Evolutionary conservation across 92 coral and sea anemone species (phyloP), one percentile per base, ranked within the genome.

Genomic region (Actinostola sp.): DNA sequence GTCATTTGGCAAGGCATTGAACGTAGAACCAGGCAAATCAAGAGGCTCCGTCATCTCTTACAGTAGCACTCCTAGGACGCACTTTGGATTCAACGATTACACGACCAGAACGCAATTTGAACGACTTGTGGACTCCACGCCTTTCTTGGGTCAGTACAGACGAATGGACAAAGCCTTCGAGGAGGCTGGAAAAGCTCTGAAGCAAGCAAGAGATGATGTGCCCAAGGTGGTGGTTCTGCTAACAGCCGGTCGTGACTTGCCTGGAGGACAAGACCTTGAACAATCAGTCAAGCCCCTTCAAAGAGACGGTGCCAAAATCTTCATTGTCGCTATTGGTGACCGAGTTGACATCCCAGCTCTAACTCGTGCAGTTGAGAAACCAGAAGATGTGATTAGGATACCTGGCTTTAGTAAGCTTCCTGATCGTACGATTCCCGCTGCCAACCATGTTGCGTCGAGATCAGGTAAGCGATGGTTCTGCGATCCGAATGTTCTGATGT

Each of bases 11-110:
- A 66, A 66, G 16, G 52, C 80, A 39, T 75, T 92, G 26, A 85
- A 87, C 53, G 72, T 92, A 41, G 73, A 77, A 29, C 92, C 92
- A 8, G 69, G 72, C 16, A 86, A 84, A 33, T 77, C 92, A 20
- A 86, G 92, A 35, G 94, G 51, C 8, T 79, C 94, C 24, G 72
- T 89, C 30, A 59, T 92, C 26, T 68, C 82, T 43, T 92, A 92
- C 76, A 77, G 94, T 53, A 64, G 39, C 52, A 50, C 45, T n/a
- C 72, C 89, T 1, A 45, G 48, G 33, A 54, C 27, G 34, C 71
- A 23, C 5, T 71, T 92, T 32, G 53, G 50, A 13, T 88, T 88
- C 45, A 70, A n/a, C 58, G 71, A 77, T 35, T 64, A 79, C 79
- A 68, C 50, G 25, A 79, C 55, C 26, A 36, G 63, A 1, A 1